Conservation (phyloP, 2,888 invertebrate genomes). For the Chrysolina oricalcia region DNA sequence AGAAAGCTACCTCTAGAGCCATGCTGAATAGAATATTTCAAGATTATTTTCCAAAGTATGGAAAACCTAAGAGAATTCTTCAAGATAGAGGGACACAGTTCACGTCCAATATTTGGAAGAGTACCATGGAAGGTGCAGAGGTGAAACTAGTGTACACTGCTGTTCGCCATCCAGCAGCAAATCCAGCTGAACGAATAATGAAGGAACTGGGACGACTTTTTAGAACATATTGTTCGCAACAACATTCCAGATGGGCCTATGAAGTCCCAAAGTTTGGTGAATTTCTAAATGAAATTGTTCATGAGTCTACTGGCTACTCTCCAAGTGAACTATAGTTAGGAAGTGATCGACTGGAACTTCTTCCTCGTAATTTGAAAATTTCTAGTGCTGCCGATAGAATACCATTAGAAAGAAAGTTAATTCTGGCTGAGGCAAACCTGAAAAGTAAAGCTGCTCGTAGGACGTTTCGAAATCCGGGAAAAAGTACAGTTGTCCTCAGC, state of each 20-base stretch:
- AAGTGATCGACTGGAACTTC: background rate
- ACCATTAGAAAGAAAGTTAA: too few species aligned
- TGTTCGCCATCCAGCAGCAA: background rate
- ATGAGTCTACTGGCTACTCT: background rate
- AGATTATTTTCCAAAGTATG: background rate
- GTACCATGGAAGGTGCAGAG: background rate
- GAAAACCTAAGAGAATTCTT: background rate
- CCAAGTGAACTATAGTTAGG: background rate
- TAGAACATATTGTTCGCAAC: background rate
- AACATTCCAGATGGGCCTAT: background rate
- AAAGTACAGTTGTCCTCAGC: too few species aligned
- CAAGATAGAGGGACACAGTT: background rate
- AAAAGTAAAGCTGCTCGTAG: too few species aligned
- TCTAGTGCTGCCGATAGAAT: too few species aligned
- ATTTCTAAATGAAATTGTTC: background rate
- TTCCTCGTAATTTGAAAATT: background rate
- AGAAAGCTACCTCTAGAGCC: constrained; percentile 28
- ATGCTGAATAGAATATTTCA: constrained; percentile 24
- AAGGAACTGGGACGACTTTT: background rate
- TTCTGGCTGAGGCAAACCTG: too few species aligned
- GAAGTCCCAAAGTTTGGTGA: background rate
- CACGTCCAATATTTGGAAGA: background rate
- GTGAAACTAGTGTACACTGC: background rate
- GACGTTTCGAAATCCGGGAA: too few species aligned
- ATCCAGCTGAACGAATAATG: background rate